phyloP scores from a whole-genome alignment of 2,888 invertebrate genomes.

The Morpho achilles region DNA sequence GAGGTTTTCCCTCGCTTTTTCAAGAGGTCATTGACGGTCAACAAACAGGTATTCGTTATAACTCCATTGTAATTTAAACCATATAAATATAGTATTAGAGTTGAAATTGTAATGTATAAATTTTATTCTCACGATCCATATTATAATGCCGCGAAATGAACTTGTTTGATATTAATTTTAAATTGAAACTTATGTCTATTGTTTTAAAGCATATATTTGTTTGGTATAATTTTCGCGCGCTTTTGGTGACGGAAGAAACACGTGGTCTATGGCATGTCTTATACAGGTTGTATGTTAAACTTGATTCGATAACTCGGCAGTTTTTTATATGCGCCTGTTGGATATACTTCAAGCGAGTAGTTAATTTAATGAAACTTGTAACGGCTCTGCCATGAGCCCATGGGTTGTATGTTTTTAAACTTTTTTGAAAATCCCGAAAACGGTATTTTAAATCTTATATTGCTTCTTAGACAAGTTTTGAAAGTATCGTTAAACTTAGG shows the following conservation, averaged over 20 bases:
- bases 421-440: no score
- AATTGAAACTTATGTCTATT: slow-evolving; percentile 4
- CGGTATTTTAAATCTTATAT: no score
- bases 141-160: slow-evolving; percentile 28
- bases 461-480: no score
- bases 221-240: slow-evolving; percentile 30
- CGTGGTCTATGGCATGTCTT: slow-evolving; percentile 21
- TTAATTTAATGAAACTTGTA: not conserved
- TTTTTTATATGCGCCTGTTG: slow-evolving; percentile 1
- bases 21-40: slow-evolving; percentile 68
- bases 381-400: no score
- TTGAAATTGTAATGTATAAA: slow-evolving; percentile 13
- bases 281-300: slow-evolving; percentile 16
- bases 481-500: no score
- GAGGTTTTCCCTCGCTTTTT: slow-evolving; percentile 41
- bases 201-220: slow-evolving; percentile 8
- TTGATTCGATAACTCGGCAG: slow-evolving; percentile 3
- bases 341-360: not conserved
- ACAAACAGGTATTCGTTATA: slow-evolving; percentile 56
- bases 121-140: slow-evolving; percentile 37
- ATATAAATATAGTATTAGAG: slow-evolving; percentile 14
- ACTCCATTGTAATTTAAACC: slow-evolving; percentile 10
- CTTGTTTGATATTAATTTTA: slow-evolving; percentile 5
- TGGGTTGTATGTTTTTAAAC: no score
- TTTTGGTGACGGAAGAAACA: slow-evolving; percentile 24